These are phyloP conservation scores for Carollia perspicillata DNA, from an alignment of 2,113 vertebrate species.

Conservation along the genomic window DNA sequence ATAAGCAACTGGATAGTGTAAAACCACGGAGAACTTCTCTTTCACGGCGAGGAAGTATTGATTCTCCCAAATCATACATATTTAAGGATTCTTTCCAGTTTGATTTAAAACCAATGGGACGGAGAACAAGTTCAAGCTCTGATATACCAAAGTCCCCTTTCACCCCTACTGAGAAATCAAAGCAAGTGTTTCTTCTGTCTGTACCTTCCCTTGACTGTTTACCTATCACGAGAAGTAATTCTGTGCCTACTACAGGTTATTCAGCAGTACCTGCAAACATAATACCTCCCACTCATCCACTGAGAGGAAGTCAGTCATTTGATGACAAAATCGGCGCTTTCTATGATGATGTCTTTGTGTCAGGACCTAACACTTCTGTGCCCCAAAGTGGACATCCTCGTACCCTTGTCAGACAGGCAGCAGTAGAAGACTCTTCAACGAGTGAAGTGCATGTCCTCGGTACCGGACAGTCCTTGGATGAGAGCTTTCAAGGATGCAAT, in stretches of 20 bases:
- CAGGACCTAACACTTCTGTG: slow-evolving; percentile 88
- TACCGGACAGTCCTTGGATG: slow-evolving; percentile 87
- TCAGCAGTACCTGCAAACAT: slow-evolving; percentile 90
- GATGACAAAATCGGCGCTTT: slow-evolving; percentile 94
- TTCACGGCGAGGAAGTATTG: slow-evolving; percentile 96
- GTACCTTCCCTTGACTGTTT: slow-evolving; percentile 97
- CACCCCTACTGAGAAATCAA: slow-evolving; percentile 97
- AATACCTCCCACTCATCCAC: slow-evolving; percentile 87
- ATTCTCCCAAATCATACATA: slow-evolving; percentile 98
- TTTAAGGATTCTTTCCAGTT: slow-evolving; percentile 99
- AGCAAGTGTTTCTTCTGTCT: slow-evolving; percentile 96
- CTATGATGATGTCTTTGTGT: slow-evolving; percentile 94
- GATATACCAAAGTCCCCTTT: slow-evolving; percentile 99
- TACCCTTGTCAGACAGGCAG: slow-evolving; percentile 92
- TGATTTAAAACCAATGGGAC: slow-evolving; percentile 95
- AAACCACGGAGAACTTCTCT: slow-evolving; percentile 97
- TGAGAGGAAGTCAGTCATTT: slow-evolving; percentile 96
- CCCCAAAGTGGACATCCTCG: slow-evolving; percentile 89
- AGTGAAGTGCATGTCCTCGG: slow-evolving; percentile 87
- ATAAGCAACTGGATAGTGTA: slow-evolving; percentile 98
- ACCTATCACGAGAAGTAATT: slow-evolving; percentile 98
- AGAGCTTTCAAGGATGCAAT: slow-evolving; percentile 84
- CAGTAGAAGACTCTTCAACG: slow-evolving; percentile 92
- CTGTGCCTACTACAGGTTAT: slow-evolving; percentile 95
- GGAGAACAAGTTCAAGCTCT: slow-evolving; percentile 96